Evolutionary conservation across 2,888 invertebrate genomes (phyloP).

Genomic region (Conops quadrifasciatus): DNA sequence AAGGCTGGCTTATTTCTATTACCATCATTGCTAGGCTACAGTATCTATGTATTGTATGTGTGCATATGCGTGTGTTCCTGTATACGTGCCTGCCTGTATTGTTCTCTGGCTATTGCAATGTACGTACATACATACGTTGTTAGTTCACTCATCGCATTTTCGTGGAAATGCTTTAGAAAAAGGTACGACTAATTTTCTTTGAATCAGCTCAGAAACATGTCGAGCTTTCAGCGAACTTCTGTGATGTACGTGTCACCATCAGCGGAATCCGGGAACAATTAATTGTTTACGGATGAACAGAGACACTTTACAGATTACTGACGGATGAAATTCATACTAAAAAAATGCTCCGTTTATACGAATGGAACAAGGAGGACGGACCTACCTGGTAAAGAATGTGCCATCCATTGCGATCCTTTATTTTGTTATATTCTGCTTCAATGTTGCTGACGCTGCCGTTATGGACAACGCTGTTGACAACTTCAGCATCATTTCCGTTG

Average conservation of each 20-base stretch:
- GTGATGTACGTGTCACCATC: neutral
- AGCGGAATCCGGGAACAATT: neutral
- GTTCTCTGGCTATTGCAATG: constrained; percentile 48
- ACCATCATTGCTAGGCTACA: constrained; percentile 34
- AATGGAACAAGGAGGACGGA: too few species aligned
- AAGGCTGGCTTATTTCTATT: constrained; percentile 32
- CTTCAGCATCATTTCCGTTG: constrained; percentile 12
- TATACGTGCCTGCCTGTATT: constrained; percentile 42
- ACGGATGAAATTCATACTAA: too few species aligned
- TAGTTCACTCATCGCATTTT: constrained; percentile 60
- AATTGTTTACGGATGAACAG: neutral
- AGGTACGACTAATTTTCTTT: constrained; percentile 47
- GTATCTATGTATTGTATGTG: neutral
- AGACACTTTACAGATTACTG: too few species aligned
- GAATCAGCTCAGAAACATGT: constrained; percentile 18
- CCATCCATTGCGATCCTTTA: constrained; percentile 77
- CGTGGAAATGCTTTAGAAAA: constrained; percentile 59
- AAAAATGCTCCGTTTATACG: too few species aligned
- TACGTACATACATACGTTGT: constrained; percentile 17
- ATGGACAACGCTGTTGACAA: neutral
- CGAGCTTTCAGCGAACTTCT: neutral
- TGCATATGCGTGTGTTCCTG: constrained; percentile 33
- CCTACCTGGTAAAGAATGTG: constrained; percentile 75
- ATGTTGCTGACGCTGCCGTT: constrained; percentile 56
- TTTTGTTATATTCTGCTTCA: constrained; percentile 78